Base-by-base conservation (phyloP, 2,113 vertebrate genomes). In the Lepisosteus osseus region DNA sequence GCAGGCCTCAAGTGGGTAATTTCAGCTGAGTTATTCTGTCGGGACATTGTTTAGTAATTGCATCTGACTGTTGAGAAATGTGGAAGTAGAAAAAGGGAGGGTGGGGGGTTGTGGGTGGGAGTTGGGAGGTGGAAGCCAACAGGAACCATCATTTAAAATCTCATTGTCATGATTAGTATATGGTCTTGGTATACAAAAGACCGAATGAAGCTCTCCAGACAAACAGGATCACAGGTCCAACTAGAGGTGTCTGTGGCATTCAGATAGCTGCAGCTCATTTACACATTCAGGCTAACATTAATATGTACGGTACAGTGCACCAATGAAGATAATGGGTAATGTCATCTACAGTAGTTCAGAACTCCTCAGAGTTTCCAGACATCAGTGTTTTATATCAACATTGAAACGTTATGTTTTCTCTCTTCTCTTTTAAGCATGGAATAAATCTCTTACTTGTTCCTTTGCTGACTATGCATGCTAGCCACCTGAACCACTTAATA, bases 141-240 rank as follows among this genome's bases (percentile, higher is more conserved):
- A 67, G 75, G 55, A 71, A 54, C 56, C 74, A 67, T 74, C 71
- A 43, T 73, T 62, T 68, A 64, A 73, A 68, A 75, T 79, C 69
- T 74, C 80, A 82, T 81, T 73, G 74, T 86, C 84, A 75, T 78
- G 74, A 86, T 88, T 77, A 81, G 54, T 51, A 9, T 51, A 51
- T 51, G 5, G 5, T 59, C 57, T n/a, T 59, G 12, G 14, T 59
- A 59, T 83, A 82, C 84, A 72, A 40, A 56, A 72, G 71, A 75
- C 71, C 80, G 82, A 81, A 80, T 69, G 64, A 63, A 41, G 59
- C 13, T 17, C 66, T 65, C n/a, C 74, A 66, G 29, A 70, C 65
- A 67, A 71, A 65, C 47, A 51, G 9, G 47, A 51, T 5, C 47
- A 51, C 29, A 29, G 1, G 47, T 51, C 5, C 47, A 51, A 51